Conservation (phyloP, 2,113 vertebrate genomes). For the Petaurus breviceps region DNA sequence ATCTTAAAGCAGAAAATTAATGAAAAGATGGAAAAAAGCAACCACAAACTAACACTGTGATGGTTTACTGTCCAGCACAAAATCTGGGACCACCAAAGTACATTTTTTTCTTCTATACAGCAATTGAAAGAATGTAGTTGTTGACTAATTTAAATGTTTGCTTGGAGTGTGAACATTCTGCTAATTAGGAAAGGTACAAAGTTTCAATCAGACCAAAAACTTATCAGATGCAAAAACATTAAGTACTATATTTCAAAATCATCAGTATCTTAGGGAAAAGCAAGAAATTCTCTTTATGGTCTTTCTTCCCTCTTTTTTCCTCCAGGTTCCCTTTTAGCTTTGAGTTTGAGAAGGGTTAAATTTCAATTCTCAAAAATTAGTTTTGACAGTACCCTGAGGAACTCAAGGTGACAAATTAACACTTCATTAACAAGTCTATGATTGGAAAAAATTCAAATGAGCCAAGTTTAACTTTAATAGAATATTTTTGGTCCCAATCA, state of each 20-base stretch:
- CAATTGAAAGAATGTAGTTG: slow-evolving; percentile 42
- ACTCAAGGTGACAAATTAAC: slow-evolving; percentile 82
- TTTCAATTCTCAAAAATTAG: slow-evolving; percentile 76
- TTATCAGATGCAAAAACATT: slow-evolving; percentile 68
- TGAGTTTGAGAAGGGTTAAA: slow-evolving; percentile 69
- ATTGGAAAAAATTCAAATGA: slow-evolving; percentile 81
- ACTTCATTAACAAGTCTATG: slow-evolving; percentile 83
- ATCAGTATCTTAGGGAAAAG: slow-evolving; percentile 72
- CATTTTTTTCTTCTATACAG: slow-evolving; percentile 40
- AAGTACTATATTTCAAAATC: slow-evolving; percentile 74
- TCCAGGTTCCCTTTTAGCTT: slow-evolving; percentile 72
- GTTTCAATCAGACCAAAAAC: slow-evolving; percentile 72
- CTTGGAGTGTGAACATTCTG: slow-evolving; percentile 59
- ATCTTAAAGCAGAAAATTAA: slow-evolving; percentile 21
- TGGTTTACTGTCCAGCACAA: neutral
- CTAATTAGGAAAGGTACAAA: slow-evolving; percentile 55
- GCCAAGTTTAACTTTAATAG: slow-evolving; percentile 76
- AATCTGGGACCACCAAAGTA: slow-evolving; percentile 56
- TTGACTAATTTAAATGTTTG: slow-evolving; percentile 65
- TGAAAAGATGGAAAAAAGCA: slow-evolving; percentile 8
- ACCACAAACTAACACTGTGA: neutral
- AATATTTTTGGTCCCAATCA: slow-evolving; percentile 69
- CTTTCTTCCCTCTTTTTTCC: slow-evolving; percentile 3
- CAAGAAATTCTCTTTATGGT: slow-evolving; percentile 78
- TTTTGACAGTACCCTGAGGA: slow-evolving; percentile 75